Conservation (phyloP, 2,113 vertebrate species). For the Mystacornis crossleyi region DNA sequence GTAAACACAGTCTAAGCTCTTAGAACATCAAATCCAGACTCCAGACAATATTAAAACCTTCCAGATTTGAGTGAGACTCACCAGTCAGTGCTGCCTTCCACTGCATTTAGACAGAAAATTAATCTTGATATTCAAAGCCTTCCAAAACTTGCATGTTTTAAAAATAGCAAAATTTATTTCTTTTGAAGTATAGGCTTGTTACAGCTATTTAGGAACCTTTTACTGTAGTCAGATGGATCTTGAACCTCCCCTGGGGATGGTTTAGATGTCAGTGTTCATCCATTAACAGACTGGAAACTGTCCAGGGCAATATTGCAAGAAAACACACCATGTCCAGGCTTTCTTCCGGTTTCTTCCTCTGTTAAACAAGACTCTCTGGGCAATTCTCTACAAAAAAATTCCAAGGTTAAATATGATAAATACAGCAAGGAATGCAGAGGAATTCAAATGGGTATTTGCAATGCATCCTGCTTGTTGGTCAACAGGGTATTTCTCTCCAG, state of each 20-base stretch:
- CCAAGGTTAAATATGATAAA: neutral
- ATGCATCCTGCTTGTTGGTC: neutral
- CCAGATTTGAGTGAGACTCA: neutral
- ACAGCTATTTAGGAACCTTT: slow-evolving; percentile 41
- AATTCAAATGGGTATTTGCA: neutral
- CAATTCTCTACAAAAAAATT: neutral
- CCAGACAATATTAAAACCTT: neutral
- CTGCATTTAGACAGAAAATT: slow-evolving; percentile 1
- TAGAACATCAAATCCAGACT: neutral
- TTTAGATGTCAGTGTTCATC: slow-evolving; percentile 48
- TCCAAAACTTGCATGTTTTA: neutral
- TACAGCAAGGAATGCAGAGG: neutral
- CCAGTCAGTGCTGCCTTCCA: neutral
- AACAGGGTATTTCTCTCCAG: neutral
- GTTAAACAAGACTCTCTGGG: neutral
- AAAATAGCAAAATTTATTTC: slow-evolving; percentile 39
- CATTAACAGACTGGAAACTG: slow-evolving; percentile 33
- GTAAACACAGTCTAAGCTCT: neutral
- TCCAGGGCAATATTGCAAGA: slow-evolving; percentile 29
- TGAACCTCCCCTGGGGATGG: slow-evolving; percentile 10
- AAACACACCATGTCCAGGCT: neutral
- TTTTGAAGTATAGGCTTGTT: slow-evolving; percentile 8
- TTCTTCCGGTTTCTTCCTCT: neutral
- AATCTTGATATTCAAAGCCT: slow-evolving; percentile 19
- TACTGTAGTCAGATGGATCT: slow-evolving; percentile 28